These are phyloP conservation scores for Meloidogyne chitwoodi DNA, from an alignment of 1,140 invertebrate genomes.

Conservation along the genomic window DNA sequence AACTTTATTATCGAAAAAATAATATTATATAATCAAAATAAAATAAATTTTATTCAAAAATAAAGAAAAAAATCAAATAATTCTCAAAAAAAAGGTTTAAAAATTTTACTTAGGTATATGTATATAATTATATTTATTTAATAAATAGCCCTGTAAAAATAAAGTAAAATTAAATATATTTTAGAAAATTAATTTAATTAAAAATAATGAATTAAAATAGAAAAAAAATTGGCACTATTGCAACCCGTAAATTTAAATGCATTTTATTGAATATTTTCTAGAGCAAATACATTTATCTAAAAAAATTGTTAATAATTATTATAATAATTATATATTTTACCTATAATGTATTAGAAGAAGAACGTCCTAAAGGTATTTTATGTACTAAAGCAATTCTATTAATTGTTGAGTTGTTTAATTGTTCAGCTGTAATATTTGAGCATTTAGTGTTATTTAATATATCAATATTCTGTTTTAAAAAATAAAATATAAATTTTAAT, in stretches of 20 bases:
- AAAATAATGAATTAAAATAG: no score
- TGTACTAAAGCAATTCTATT: slow-evolving; percentile 37
- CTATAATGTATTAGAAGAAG: slow-evolving; percentile 34
- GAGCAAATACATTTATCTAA: background rate
- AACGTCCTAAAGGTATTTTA: slow-evolving; percentile 49
- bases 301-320: background rate
- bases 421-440: slow-evolving; percentile 16
- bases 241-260: background rate
- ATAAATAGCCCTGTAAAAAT: no score
- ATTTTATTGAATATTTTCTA: no score
- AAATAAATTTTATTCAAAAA: no score
- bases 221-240: background rate
- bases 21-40: no score
- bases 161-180: no score
- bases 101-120: no score
- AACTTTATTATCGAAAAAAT: no score
- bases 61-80: no score
- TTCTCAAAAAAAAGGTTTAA: no score
- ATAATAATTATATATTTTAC: background rate
- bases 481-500: background rate
- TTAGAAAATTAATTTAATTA: no score
- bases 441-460: background rate
- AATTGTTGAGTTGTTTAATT: slow-evolving; percentile 18
- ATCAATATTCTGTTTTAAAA: background rate
- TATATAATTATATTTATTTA: no score